A percentile compares a stretch with the other conserved stretches of the same genome.
Conservation (phyloP, 2,888 invertebrate genomes). For the Allolobophora icterica region DNA sequence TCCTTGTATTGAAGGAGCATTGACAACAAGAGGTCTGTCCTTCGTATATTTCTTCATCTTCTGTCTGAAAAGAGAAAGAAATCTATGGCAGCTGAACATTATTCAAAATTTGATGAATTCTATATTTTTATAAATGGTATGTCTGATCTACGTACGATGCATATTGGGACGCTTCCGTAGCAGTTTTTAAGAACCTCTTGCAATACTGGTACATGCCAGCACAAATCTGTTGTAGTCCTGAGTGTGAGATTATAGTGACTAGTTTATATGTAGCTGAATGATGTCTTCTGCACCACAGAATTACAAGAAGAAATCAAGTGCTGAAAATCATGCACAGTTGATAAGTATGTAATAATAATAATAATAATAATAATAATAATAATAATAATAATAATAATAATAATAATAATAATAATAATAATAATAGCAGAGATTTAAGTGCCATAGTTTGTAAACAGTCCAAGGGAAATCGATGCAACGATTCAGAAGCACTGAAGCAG, state of each 20-base stretch:
- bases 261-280: neutral
- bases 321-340: neutral
- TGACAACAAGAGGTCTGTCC: neutral
- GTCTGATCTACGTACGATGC: too few relatives aligned
- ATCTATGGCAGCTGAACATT: neutral
- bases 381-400: too few relatives aligned
- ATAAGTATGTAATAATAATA: too few relatives aligned
- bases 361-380: too few relatives aligned
- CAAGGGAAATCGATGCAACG: too few relatives aligned
- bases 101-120: neutral
- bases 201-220: neutral
- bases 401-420: too few relatives aligned
- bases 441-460: too few relatives aligned
- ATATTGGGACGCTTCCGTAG: neutral
- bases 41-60: neutral
- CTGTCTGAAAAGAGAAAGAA: neutral
- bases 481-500: too few relatives aligned
- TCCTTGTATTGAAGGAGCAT: neutral
- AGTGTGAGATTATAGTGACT: neutral
- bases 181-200: neutral
- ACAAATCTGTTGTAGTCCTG: neutral
- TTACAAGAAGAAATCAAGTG: neutral
- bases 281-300: neutral
- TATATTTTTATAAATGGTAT: neutral
- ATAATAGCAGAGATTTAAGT: too few relatives aligned